These are phyloP conservation scores for Heterotilapia buettikoferi DNA, from an alignment of 2,113 vertebrate genomes.

Conservation along the genomic window DNA sequence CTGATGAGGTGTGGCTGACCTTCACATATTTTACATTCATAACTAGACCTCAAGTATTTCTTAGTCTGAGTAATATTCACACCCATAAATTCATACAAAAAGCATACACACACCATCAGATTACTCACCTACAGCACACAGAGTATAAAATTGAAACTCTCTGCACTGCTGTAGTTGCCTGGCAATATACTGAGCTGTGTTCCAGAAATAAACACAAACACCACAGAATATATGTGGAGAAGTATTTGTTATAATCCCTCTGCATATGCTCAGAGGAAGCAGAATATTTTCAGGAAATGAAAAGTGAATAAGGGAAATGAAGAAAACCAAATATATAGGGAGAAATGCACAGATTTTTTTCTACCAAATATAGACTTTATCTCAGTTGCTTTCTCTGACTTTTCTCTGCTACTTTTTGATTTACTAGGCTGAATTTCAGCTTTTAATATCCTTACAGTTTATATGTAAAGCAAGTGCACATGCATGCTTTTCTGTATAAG, in stretches of 20 bases:
- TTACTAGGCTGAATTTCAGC: neutral
- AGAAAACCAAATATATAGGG: neutral
- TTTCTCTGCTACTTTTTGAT: neutral
- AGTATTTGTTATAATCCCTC: neutral
- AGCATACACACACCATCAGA: neutral
- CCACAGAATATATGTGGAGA: neutral
- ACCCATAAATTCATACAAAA: neutral
- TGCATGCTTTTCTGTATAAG: neutral
- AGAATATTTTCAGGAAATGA: neutral
- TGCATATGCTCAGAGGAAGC: neutral
- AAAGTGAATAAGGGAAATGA: neutral
- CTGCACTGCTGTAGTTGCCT: conserved; percentile 16
- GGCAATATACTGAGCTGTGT: conserved; percentile 15
- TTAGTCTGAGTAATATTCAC: neutral
- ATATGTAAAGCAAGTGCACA: neutral
- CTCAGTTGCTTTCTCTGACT: neutral
- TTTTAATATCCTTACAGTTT: neutral
- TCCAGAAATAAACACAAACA: conserved; percentile 29
- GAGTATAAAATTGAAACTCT: neutral
- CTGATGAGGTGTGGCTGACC: neutral
- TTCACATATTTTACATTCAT: neutral
- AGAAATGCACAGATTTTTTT: neutral
- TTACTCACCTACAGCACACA: neutral
- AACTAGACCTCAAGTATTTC: neutral
- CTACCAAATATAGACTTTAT: neutral